Evolutionary conservation across 2,888 invertebrate species (phyloP).

Genomic region (Drosophila neonasuta): DNA sequence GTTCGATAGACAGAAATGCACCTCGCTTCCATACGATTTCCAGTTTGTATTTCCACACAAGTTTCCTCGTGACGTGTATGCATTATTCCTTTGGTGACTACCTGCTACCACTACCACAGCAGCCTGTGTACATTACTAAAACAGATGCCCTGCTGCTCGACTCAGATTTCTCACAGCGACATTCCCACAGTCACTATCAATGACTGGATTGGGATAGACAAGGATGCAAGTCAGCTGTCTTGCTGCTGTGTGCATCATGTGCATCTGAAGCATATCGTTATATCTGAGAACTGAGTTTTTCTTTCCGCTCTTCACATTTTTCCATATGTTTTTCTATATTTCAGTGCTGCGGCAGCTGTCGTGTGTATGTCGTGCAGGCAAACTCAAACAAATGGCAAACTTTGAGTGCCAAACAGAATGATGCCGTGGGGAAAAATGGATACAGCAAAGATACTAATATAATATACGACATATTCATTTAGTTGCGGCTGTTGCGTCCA

Average conservation of each 20-base stretch:
- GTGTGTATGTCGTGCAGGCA: slow-evolving; percentile 48
- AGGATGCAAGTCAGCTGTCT: slow-evolving; percentile 75
- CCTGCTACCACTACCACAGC: slow-evolving; percentile 1
- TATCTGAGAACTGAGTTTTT: slow-evolving; percentile 30
- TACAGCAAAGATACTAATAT: background rate
- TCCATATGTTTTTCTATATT: slow-evolving; percentile 66
- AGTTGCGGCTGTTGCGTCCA: no score
- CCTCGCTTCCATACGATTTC: background rate
- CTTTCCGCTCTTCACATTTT: slow-evolving; percentile 65
- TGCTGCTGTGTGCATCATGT: slow-evolving; percentile 12
- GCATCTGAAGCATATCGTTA: slow-evolving; percentile 24
- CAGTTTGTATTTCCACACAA: background rate
- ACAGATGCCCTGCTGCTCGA: slow-evolving; percentile 55
- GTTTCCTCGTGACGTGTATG: background rate
- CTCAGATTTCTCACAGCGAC: slow-evolving; percentile 66
- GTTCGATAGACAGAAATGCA: background rate
- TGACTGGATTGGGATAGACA: slow-evolving; percentile 27
- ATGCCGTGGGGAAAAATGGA: no score
- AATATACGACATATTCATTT: no score
- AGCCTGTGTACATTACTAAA: background rate
- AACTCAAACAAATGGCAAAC: slow-evolving; percentile 57
- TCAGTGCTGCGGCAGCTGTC: slow-evolving; percentile 64
- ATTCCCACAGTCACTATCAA: slow-evolving; percentile 67
- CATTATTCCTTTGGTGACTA: background rate
- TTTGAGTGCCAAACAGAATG: slow-evolving; percentile 16